Conservation (phyloP, 1,140 invertebrate genomes). For the Anastrepha ludens region DNA sequence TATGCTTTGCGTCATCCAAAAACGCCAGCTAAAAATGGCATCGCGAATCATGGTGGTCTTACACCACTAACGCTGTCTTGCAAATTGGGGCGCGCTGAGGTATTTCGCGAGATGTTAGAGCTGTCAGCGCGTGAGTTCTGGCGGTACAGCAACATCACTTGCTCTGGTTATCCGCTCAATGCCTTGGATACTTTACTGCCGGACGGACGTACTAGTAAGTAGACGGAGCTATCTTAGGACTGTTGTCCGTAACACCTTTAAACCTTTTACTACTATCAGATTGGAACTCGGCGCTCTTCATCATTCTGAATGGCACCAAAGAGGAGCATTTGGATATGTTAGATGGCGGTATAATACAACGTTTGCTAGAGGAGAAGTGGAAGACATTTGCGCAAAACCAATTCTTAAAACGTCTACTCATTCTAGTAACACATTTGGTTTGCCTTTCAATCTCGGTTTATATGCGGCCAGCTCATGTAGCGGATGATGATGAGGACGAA, state of each 20-base stretch:
- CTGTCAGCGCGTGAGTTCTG: slow-evolving; percentile 96
- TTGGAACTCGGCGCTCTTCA: slow-evolving; percentile 98
- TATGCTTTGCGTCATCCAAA: slow-evolving; percentile 96
- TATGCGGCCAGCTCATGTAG: slow-evolving; percentile 82
- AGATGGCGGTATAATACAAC: slow-evolving; percentile 97
- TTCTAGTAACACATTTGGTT: slow-evolving; percentile 90
- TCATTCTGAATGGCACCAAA: slow-evolving; percentile 97
- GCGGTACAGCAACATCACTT: slow-evolving; percentile 99
- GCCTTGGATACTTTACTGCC: slow-evolving; percentile 96
- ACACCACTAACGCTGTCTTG: slow-evolving; percentile 97
- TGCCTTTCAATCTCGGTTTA: slow-evolving; percentile 93
- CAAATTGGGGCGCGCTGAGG: slow-evolving; percentile 94
- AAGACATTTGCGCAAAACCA: slow-evolving; percentile 97
- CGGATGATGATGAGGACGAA: slow-evolving; percentile 71
- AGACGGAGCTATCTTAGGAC: background rate
- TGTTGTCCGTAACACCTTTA: background rate
- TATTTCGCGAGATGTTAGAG: slow-evolving; percentile 98
- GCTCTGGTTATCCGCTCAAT: slow-evolving; percentile 96
- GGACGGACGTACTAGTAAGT: slow-evolving; percentile 94
- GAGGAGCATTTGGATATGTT: slow-evolving; percentile 99
- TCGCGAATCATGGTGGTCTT: slow-evolving; percentile 90
- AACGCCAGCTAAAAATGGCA: slow-evolving; percentile 91
- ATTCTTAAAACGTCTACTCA: slow-evolving; percentile 92
- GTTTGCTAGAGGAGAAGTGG: slow-evolving; percentile 98
- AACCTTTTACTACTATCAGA: slow-evolving; percentile 78